These are phyloP conservation scores for Sarcoramphus papa DNA, from an alignment of 2,797 vertebrate species.

Conservation along the genomic window DNA sequence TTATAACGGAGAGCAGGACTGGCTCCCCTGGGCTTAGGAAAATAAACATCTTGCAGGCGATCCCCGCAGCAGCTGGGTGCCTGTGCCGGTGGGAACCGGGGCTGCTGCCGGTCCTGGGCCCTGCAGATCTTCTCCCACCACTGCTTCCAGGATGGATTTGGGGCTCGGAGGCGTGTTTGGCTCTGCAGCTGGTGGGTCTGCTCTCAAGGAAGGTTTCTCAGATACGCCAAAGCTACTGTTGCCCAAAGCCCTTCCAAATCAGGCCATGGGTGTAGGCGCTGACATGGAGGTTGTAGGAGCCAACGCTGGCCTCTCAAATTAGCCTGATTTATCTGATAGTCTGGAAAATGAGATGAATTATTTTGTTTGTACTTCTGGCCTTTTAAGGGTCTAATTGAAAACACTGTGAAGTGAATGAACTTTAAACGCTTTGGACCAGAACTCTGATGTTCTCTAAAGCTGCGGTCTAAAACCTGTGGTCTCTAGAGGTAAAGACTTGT, in stretches of 20 bases:
- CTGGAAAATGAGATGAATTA: not conserved
- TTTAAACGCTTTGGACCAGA: not conserved
- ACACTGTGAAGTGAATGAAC: not conserved
- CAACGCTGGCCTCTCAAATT: not conserved
- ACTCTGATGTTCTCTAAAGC: not conserved
- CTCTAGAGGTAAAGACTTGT: not conserved
- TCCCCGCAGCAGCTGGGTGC: not conserved
- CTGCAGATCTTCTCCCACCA: not conserved
- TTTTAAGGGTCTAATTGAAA: not conserved
- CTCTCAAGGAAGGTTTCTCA: not conserved
- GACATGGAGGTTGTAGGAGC: not conserved
- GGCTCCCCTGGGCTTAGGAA: not conserved
- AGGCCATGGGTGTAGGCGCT: too few relatives aligned
- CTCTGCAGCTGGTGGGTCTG: not conserved
- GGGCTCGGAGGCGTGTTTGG: not conserved
- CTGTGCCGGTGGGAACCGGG: not conserved
- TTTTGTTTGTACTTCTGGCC: not conserved
- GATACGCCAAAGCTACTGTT: rapidly evolving
- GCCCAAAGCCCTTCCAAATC: not conserved
- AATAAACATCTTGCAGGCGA: not conserved
- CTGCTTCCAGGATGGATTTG: not conserved
- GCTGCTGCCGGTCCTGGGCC: not conserved
- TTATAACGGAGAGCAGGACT: not conserved
- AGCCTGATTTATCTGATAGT: not conserved
- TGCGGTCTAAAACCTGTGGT: not conserved